A percentile compares a stretch with the other conserved stretches of the same genome.
phyloP scores from a whole-genome alignment of 2,113 vertebrate genomes.

The Trochalopteron elliotii region DNA sequence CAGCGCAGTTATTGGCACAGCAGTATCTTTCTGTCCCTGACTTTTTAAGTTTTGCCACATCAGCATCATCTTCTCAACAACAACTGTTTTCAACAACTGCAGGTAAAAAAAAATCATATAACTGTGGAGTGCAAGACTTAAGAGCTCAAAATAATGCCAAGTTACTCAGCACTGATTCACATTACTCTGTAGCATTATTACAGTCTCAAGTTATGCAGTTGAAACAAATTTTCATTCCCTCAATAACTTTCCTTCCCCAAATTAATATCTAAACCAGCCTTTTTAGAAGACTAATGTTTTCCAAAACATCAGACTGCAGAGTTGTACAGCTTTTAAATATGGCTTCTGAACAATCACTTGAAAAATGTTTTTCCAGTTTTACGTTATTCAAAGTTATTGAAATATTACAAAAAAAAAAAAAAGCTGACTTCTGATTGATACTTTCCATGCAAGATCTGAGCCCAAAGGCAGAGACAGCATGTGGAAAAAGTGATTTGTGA shows the following conservation, averaged over 20 bases:
- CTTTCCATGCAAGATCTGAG: neutral
- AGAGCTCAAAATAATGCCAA: neutral
- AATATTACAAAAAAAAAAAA: neutral
- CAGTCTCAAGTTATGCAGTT: neutral
- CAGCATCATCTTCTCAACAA: neutral
- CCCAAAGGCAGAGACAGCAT: neutral
- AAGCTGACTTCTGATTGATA: neutral
- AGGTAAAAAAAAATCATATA: neutral
- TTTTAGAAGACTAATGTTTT: neutral
- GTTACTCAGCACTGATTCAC: neutral
- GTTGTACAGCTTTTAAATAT: neutral
- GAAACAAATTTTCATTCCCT: neutral
- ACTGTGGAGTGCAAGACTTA: neutral
- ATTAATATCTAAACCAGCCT: neutral
- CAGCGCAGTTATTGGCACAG: neutral
- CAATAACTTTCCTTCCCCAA: neutral
- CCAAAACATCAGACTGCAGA: neutral
- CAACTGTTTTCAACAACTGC: neutral
- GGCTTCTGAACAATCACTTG: neutral
- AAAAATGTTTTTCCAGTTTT: neutral
- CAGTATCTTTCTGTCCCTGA: neutral
- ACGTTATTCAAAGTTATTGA: neutral
- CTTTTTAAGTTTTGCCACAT: neutral
- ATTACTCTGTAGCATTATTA: neutral
- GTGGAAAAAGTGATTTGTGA: slow-evolving; percentile 29